Base-by-base conservation (phyloP, 1,140 invertebrate species). In the Cydia splendana region DNA sequence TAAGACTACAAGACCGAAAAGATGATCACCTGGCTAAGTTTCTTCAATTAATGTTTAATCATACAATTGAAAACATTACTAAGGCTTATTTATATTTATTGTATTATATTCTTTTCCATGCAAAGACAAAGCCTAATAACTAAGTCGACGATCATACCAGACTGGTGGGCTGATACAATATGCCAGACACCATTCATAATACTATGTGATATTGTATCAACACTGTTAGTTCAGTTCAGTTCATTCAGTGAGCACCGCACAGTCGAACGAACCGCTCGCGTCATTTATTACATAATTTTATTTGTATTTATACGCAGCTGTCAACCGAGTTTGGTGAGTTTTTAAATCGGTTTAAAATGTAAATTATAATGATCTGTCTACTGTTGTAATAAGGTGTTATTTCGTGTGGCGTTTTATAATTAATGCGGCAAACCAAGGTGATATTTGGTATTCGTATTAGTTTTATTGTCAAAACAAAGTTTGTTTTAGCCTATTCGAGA, bases 391-490 rank as follows among this genome's bases (percentile, higher is more conserved):
- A 30, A 28, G 62, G 20, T 65, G 20, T 7, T 2, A 5, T 20
- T 65, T 65, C 15, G 20, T 3, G 7, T 65, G n/a, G 2, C 28
- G 15, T 65, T 24, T 13, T 65, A 65, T 28, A 24, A 65, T 65
- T 65, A 13, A 28, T 65, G 62, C 62, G 10, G 0, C 62, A 65
- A 30, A 9, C 62, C 62, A 65, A 65, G 62, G 62, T 65, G 62
- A 30, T 12, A 28, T 30, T 24, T 30, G 15, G 62, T 15, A 28
- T 18, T 28, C 28, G 13, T 65, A 12, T 24, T 12, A 28, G 62
- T 65, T 65, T 65, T 12, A 24, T 65, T 30, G 62, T 65, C 62
- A 65, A 10, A 65, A 65, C 24, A 65, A 53, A 53, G 4, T 18
- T n/a, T n/a, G n/a, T n/a, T n/a, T n/a, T 53, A 53, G 18, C 51